These are phyloP conservation scores for Myopa tessellatipennis DNA, from an alignment of 2,888 invertebrate species.

Conservation along the genomic window DNA sequence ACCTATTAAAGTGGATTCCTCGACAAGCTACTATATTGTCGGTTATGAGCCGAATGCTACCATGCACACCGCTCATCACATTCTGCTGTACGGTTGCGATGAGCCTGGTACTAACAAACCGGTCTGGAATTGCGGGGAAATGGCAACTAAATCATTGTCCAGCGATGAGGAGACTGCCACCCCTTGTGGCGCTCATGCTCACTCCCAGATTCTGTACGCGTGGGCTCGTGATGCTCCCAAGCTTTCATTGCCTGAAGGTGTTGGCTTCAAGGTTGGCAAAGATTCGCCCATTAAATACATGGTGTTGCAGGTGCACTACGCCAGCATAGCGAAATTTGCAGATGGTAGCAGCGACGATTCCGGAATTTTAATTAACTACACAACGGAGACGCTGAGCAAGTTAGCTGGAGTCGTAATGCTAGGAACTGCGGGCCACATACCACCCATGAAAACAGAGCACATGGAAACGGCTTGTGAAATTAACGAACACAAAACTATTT, in stretches of 20 bases:
- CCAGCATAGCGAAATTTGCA: constrained; percentile 73
- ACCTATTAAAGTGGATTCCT: constrained; percentile 83
- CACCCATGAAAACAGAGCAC: constrained; percentile 76
- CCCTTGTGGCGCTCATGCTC: constrained; percentile 81
- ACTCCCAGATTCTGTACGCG: constrained; percentile 83
- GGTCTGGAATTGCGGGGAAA: constrained; percentile 95
- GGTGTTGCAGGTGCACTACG: constrained; percentile 94
- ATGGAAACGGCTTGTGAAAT: constrained; percentile 93
- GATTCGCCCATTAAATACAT: constrained; percentile 86
- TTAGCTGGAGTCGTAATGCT: constrained; percentile 91
- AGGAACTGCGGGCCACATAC: constrained; percentile 86
- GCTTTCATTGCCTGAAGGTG: constrained; percentile 82
- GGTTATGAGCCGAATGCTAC: constrained; percentile 93
- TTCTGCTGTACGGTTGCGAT: constrained; percentile 90
- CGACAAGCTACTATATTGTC: constrained; percentile 85
- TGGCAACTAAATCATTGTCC: constrained; percentile 74
- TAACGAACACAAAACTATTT: constrained; percentile 81
- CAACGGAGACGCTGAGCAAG: constrained; percentile 80
- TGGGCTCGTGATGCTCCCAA: constrained; percentile 94
- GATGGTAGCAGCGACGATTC: constrained; percentile 86
- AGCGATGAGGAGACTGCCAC: constrained; percentile 72
- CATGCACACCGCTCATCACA: constrained; percentile 92
- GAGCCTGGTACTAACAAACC: constrained; percentile 70
- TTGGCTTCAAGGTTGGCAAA: constrained; percentile 92
- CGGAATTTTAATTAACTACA: constrained; percentile 84